Base-by-base conservation (phyloP, 2,797 vertebrate genomes). In the Gymnoscopelus braueri region DNA sequence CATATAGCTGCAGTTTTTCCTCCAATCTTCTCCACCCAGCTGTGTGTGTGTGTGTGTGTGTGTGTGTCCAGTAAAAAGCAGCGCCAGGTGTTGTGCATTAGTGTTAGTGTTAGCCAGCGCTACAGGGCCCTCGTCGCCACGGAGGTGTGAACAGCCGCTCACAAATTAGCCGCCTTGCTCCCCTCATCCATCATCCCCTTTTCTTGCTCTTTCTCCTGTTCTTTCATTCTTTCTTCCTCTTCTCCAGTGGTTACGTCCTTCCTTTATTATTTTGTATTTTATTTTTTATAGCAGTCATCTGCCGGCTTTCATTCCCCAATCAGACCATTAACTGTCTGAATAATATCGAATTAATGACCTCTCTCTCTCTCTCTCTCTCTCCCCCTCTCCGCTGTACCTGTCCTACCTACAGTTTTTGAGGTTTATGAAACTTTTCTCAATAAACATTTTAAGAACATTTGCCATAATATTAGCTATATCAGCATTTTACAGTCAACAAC, bases 1-100 rank as follows among this genome's bases (percentile, higher is more conserved):
- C 19, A 19, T 19, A 19, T 19, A 29, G 26, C 26, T 29, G 26
- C 26, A 29, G 3, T 29, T 29, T 19, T 29, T 29, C 39, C 39
- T 44, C 39, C 9, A 44, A 44, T 44, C 39, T 44, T 44, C 39
- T 44, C 39, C 6, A 44, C 51, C 7, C 35, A 24, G 15, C 12
- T 48, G 54, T 57, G 9, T 44, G 50, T 51, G 10, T 29, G 26
- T 29, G 26, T 29, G 26, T 26, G n/a, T 1, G 13, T 26, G 35
- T 12, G 4, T 3, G 3, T 26, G 47, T 59, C 67, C 15, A 8
- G 44, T 29, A 19, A 1, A 64, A 13, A 23, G 19, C 35, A 78
- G 78, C 67, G 74, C 81, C 88, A 91, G 86, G 82, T 91, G 87
- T 84, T 89, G 72, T 44, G 79, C 84, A 82, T 89, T 86, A 84